Evolutionary conservation across 2,113 vertebrate species (phyloP), one percentile per base, ranked within the genome.

Genomic region (Phalacrocorax pelagicus): DNA sequence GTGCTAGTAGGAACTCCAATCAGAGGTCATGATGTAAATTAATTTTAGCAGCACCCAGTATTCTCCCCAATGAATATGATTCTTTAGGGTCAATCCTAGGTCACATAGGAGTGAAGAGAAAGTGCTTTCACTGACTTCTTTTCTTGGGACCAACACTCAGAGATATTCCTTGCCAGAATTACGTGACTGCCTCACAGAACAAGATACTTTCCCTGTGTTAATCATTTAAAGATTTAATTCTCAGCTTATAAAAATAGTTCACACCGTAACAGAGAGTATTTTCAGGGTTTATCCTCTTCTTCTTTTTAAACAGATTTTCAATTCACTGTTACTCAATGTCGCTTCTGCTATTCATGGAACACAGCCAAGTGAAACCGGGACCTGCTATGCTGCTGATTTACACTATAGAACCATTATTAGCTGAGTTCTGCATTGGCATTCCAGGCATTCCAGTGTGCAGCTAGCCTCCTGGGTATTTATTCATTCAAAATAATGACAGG

Each of bases 401-500:
- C 96, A 97, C 94, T 94, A 95, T 94, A 94, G 91, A 91, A 92
- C 94, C 92, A 95, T 95, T 97, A 97, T 97, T 94, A 97, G 66
- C 89, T 80, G 87, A 88, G 77, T 77, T 72, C 66, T 96, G 55
- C 85, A 91, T 96, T 95, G 92, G 51, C 92, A 97, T 97, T 97
- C 95, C 96, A 93, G 93, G 82, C 96, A 96, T 96, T 96, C 97
- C 93, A 93, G 72, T 0, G 1, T 81, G 88, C 69, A 89, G 90
- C 69, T 78, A 95, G 86, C 72, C 95, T 95, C 78, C 91, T 63
- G 46, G 70, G 86, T 91, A 83, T 95, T 97, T 95, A 92, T 96
- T 95, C 85, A 95, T 92, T 90, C 92, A 94, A 90, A 96, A 91
- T 97, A 95, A 80, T 72, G 92, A 91, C 94, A 90, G 46, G 29